phyloP scores from a whole-genome alignment of 2,113 vertebrate species.

The Echinops telfairi region DNA sequence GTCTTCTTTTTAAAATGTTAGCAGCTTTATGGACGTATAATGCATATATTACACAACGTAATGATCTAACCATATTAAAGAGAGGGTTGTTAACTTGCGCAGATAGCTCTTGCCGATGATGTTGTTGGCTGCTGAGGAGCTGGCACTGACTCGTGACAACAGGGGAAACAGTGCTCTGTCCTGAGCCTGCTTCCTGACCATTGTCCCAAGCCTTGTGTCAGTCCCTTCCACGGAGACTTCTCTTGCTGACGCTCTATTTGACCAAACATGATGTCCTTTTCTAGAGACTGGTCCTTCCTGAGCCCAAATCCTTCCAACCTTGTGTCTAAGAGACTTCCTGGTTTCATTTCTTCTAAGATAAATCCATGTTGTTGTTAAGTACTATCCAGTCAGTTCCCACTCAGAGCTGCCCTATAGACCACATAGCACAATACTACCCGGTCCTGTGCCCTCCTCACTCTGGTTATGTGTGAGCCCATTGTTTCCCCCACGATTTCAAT shows the following conservation, averaged over 20 bases:
- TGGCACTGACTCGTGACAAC: background rate
- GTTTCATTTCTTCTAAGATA: background rate
- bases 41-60: no score
- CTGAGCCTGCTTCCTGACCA: background rate
- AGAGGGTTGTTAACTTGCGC: background rate
- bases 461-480: no score
- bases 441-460: no score
- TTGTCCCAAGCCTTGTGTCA: background rate
- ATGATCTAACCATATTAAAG: background rate
- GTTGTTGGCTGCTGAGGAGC: background rate
- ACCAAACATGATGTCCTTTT: background rate
- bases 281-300: background rate
- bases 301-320: background rate
- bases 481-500: no score
- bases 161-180: background rate
- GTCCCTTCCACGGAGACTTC: background rate
- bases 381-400: no score
- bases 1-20: no score
- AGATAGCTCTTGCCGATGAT: background rate
- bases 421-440: no score
- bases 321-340: background rate
- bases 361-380: background rate
- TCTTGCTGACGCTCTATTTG: background rate
- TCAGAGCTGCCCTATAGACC: background rate
- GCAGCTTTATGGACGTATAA: no score